phyloP scores from a whole-genome alignment of 2,888 invertebrate genomes.

The Ophion ventricosus region DNA sequence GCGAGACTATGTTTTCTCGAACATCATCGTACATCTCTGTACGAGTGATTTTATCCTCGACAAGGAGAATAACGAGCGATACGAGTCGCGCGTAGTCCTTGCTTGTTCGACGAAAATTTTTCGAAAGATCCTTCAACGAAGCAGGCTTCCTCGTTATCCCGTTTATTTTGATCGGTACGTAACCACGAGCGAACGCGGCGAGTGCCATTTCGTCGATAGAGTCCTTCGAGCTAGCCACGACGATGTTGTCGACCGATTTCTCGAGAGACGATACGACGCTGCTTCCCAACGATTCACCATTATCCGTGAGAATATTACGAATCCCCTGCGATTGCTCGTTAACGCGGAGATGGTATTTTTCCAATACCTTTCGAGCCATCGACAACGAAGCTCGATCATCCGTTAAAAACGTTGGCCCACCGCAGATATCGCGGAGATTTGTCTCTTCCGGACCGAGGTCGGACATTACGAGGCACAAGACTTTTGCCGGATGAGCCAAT shows the following conservation, averaged over 20 bases:
- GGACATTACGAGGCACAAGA: conserved; percentile 86
- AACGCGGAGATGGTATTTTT: conserved; percentile 80
- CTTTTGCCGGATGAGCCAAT: conserved; percentile 80
- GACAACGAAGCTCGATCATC: conserved; percentile 40
- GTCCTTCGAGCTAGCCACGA: conserved; percentile 72
- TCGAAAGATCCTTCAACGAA: conserved; percentile 15
- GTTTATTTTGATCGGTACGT: conserved; percentile 73
- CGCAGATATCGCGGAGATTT: conserved; percentile 80
- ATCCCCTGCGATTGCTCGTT: conserved; percentile 79
- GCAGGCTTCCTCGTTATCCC: conserved; percentile 55
- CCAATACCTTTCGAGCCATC: conserved; percentile 83
- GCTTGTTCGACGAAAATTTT: conserved; percentile 64
- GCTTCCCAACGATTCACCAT: conserved; percentile 54
- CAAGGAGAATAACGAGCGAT: conserved; percentile 74
- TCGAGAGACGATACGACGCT: conserved; percentile 69
- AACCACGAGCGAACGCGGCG: conserved; percentile 69
- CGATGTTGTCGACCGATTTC: conserved; percentile 71
- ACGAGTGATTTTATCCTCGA: conserved; percentile 72
- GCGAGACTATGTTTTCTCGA: conserved; percentile 69
- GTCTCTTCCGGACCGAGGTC: conserved; percentile 87
- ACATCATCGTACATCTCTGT: conserved; percentile 74
- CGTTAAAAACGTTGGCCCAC: conserved; percentile 85
- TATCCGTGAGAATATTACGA: conserved; percentile 68
- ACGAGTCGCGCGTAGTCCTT: conserved; percentile 74
- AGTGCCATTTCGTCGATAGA: conserved; percentile 73